A percentile compares a stretch with the other conserved stretches of the same genome.
Evolutionary conservation across 2,888 invertebrate genomes (phyloP).

Genomic region (Xanthia togata): DNA sequence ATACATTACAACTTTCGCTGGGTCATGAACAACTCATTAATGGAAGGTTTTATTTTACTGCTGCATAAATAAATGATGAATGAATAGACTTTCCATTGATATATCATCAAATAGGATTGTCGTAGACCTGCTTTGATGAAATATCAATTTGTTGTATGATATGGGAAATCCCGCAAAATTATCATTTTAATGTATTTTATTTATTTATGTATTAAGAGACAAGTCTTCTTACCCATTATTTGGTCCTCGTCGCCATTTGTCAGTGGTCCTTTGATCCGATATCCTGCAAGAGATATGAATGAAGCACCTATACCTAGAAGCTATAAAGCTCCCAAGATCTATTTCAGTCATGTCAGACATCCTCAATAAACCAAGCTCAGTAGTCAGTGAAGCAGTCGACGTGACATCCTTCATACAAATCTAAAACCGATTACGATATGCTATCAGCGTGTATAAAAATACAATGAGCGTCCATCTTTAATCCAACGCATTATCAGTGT

Average conservation of each 20-base stretch:
- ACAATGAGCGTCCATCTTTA: slow-evolving; percentile 27
- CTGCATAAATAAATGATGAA: slow-evolving; percentile 21
- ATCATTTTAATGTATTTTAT: not conserved
- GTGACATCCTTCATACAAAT: slow-evolving; percentile 51
- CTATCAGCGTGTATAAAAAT: slow-evolving; percentile 48
- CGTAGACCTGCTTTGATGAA: not conserved
- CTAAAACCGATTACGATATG: slow-evolving; percentile 52
- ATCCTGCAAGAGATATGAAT: not conserved
- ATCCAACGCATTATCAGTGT: slow-evolving; percentile 8
- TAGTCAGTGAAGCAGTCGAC: slow-evolving; percentile 26
- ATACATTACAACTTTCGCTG: slow-evolving; percentile 49
- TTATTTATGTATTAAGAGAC: not conserved
- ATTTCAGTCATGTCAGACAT: slow-evolving; percentile 38
- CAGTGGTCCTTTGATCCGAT: slow-evolving; percentile 13
- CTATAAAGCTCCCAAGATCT: not conserved
- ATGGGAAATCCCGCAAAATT: not conserved
- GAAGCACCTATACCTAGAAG: slow-evolving; percentile 5
- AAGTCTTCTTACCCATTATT: not conserved
- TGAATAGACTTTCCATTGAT: slow-evolving; percentile 28
- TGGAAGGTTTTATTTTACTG: slow-evolving; percentile 30
- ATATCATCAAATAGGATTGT: slow-evolving; percentile 12
- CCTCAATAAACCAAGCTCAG: slow-evolving; percentile 49
- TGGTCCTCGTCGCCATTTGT: not conserved
- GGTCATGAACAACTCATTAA: slow-evolving; percentile 53
- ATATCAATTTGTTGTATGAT: not conserved